Conservation (phyloP, 2,113 vertebrate genomes). For the Rhinoptilus africanus region DNA sequence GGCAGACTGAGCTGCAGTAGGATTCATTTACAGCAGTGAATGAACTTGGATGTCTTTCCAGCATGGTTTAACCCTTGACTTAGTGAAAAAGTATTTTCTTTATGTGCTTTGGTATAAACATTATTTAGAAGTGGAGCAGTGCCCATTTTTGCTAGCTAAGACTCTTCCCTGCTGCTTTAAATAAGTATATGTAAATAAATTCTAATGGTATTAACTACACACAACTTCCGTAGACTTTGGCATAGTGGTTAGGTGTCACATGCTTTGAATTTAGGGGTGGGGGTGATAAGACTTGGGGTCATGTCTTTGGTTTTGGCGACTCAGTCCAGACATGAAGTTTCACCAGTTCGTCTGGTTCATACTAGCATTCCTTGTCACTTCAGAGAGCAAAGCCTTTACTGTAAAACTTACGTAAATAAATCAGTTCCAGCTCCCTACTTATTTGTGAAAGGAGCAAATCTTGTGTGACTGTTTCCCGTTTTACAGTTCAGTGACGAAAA, state of each 20-base stretch:
- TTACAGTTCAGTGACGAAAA: background rate
- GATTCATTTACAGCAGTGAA: constrained; percentile 36
- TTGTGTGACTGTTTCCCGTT: constrained; percentile 4
- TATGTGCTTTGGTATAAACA: background rate
- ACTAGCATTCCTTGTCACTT: constrained; percentile 32
- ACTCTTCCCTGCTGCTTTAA: background rate
- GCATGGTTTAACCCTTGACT: background rate
- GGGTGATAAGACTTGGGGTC: constrained; percentile 11
- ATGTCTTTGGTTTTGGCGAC: constrained; percentile 21
- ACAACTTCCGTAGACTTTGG: constrained; percentile 17
- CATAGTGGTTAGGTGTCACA: constrained; percentile 6
- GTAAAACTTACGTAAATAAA: constrained; percentile 9
- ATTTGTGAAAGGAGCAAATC: constrained; percentile 4
- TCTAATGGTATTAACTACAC: constrained; percentile 21
- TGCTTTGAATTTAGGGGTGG: constrained; percentile 65
- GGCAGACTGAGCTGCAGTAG: background rate
- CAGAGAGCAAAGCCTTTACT: constrained; percentile 19
- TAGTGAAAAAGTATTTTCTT: constrained; percentile 30
- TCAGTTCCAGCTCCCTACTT: constrained; percentile 24
- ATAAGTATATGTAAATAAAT: background rate
- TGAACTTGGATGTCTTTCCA: constrained; percentile 13
- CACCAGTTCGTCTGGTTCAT: constrained; percentile 37
- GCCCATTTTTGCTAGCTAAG: background rate
- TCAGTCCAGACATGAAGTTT: constrained; percentile 23
- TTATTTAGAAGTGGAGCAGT: background rate